Conservation (phyloP, 2,888 invertebrate genomes). For the Agriotes lineatus region DNA sequence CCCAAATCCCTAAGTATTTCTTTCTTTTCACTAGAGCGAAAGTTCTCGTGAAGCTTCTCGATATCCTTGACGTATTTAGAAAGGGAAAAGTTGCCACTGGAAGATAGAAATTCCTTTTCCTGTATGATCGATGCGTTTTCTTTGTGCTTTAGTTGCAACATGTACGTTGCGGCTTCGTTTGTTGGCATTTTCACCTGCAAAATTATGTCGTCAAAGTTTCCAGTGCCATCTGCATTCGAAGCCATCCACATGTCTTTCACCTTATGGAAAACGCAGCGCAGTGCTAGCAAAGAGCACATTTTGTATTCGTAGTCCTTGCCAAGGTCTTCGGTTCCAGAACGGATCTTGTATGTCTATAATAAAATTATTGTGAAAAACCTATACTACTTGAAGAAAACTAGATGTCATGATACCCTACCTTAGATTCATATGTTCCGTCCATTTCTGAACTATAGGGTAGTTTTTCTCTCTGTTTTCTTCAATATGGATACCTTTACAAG, state of each 20-base stretch:
- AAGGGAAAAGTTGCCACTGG: neutral
- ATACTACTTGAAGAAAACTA: too few species aligned
- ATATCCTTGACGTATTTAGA: neutral
- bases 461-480: too few species aligned
- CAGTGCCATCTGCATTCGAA: neutral
- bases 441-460: too few species aligned
- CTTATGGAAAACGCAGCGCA: neutral
- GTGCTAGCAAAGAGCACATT: neutral
- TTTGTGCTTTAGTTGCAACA: neutral
- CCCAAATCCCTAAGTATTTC: neutral
- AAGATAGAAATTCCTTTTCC: neutral
- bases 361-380: neutral
- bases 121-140: neutral
- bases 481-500: too few species aligned
- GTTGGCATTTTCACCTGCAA: neutral
- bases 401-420: too few species aligned
- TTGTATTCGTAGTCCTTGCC: neutral
- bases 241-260: neutral
- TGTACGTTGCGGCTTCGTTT: neutral
- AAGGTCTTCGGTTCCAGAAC: neutral
- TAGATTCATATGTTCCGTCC: too few species aligned
- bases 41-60: neutral
- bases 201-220: neutral
- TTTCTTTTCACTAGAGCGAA: neutral
- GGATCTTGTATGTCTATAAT: neutral